phyloP scores from a whole-genome alignment of 2,888 invertebrate species.

The Maniola hyperantus region DNA sequence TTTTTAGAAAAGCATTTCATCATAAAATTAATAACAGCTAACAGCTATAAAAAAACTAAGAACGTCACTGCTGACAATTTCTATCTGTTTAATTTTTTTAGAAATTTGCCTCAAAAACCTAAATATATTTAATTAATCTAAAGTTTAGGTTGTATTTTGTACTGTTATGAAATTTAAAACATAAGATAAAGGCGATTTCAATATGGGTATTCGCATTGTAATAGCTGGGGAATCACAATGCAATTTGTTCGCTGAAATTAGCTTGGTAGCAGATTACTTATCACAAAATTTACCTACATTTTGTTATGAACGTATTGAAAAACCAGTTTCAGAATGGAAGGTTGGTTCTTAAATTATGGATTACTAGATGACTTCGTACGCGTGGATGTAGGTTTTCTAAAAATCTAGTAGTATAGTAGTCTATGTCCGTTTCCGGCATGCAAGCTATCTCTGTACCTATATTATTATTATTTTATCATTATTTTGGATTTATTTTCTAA shows the following conservation, averaged over 20 bases:
- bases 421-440: too few species aligned
- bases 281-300: slow-evolving; percentile 80
- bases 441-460: too few species aligned
- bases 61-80: too few species aligned
- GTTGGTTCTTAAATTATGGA: slow-evolving; percentile 50
- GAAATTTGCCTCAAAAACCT: too few species aligned
- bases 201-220: slow-evolving; percentile 77
- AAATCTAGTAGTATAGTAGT: too few species aligned
- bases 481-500: too few species aligned
- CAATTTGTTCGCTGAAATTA: slow-evolving; percentile 75
- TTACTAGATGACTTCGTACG: not conserved
- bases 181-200: slow-evolving; percentile 9
- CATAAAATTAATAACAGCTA: too few species aligned
- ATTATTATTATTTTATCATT: too few species aligned
- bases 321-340: slow-evolving; percentile 76
- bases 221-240: slow-evolving; percentile 82
- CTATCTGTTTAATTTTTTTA: too few species aligned
- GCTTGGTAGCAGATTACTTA: slow-evolving; percentile 80
- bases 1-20: too few species aligned
- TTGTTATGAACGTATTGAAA: slow-evolving; percentile 74
- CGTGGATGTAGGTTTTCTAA: too few species aligned
- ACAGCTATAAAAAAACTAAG: too few species aligned
- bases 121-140: not conserved
- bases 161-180: not conserved
- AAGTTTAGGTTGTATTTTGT: not conserved